A percentile compares a stretch with the other conserved stretches of the same genome.
Conservation (phyloP, 1,140 invertebrate species). For the Ganaspis sp. region DNA sequence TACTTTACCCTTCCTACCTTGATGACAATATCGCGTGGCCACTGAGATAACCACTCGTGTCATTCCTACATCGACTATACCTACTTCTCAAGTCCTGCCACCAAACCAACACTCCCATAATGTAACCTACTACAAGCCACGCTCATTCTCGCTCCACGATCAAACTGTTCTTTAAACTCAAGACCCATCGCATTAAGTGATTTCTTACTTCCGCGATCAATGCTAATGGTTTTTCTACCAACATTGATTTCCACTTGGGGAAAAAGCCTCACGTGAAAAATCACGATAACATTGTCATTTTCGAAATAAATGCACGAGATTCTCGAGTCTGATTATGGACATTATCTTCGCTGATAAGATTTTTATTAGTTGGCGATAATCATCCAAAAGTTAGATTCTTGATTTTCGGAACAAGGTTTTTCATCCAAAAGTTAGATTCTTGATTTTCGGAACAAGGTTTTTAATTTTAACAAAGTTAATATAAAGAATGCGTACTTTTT, state of each 20-base stretch:
- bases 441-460: too few species aligned
- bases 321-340: not conserved
- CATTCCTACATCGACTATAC: constrained; percentile 73
- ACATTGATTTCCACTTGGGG: not conserved
- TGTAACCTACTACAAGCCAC: not conserved
- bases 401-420: too few species aligned
- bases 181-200: constrained; percentile 23
- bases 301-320: not conserved
- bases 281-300: not conserved
- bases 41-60: constrained; percentile 75
- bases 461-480: too few species aligned
- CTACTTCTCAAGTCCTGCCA: constrained; percentile 51
- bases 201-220: constrained; percentile 31
- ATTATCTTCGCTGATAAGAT: not conserved
- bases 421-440: too few species aligned
- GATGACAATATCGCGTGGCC: constrained; percentile 68
- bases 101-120: not conserved
- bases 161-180: constrained; percentile 40
- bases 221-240: constrained; percentile 17
- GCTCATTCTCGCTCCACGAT: constrained; percentile 7
- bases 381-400: not conserved
- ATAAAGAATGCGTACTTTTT: too few species aligned
- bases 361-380: not conserved
- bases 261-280: not conserved
- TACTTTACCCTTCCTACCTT: constrained; percentile 40